A percentile compares a stretch with the other conserved stretches of the same genome.
Evolutionary conservation across 2,888 invertebrate species (phyloP).

Genomic region (Esperia sulphurella): DNA sequence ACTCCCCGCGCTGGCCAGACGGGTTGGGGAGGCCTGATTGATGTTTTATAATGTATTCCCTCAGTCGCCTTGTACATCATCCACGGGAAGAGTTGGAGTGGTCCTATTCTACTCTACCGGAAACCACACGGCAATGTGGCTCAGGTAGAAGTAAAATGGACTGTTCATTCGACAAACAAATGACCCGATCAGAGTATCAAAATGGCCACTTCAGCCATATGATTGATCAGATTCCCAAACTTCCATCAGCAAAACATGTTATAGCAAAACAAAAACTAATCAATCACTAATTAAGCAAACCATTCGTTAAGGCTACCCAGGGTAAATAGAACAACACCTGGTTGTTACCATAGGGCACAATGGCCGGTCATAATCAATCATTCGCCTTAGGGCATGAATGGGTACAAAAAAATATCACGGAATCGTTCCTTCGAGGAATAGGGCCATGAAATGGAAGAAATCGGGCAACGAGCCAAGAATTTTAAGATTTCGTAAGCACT

Average conservation of each 20-base stretch:
- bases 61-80: too few species aligned
- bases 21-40: too few species aligned
- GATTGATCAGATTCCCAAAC: not conserved
- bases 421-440: conserved; percentile 24
- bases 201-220: not conserved
- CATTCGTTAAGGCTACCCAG: conserved; percentile 15
- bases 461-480: not conserved
- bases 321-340: conserved; percentile 37
- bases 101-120: too few species aligned
- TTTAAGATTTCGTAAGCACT: too few species aligned
- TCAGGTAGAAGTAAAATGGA: too few species aligned
- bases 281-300: conserved; percentile 14
- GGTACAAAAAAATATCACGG: conserved; percentile 39
- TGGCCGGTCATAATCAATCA: conserved; percentile 45
- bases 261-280: conserved; percentile 5
- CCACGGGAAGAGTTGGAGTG: too few species aligned
- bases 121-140: too few species aligned
- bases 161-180: too few species aligned
- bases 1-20: too few species aligned
- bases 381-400: conserved; percentile 29
- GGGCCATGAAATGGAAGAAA: conserved; percentile 18
- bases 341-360: conserved; percentile 28
- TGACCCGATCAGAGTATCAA: not conserved
- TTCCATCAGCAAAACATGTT: not conserved
- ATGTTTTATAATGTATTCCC: too few species aligned